Evolutionary conservation across 2,888 invertebrate species (phyloP), one percentile per base, ranked within the genome.

Genomic region (Holacanthella duospinosa): DNA sequence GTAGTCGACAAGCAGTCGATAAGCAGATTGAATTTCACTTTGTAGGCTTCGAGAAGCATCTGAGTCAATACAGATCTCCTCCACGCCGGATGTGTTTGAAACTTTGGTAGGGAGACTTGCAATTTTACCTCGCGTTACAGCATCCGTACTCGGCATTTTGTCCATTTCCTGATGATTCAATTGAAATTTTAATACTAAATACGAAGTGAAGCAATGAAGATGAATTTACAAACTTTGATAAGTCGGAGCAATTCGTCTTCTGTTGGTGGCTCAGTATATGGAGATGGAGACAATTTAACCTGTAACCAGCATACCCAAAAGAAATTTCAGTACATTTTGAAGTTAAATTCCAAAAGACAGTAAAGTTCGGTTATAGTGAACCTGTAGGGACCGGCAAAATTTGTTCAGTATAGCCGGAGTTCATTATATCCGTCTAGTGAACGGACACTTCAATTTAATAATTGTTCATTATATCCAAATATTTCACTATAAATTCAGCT

Each of bases 61-160:
- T 76, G 87, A 87, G 77, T 89, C 89, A 83, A 79, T 29, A 78
- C 71, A 72, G 36, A 67, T 81, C 81, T 93, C 93, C 71, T 86
- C 83, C 64, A 96, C 83, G 75, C 89, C 83, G 71, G 86, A 85
- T 2, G 92, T 85, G 82, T 96, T 94, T 0, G 94, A 94, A 2
- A 96, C 93, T 80, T 94, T 93, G 58, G 89, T 88, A 0, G 96
- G 96, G 60, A 96, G 81, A 64, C 89, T 91, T 0, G 95, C 93
- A 72, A 96, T 96, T 75, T 88, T 85, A 77, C 95, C 93, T 69
- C 96, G 80, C 1, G 94, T 90, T 1, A 85, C 85, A 68, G 93
- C 95, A 81, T 96, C 96, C 74, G 93, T 90, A 0, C 95, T 95
- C 1, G 96, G 94, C 64, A 93, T 91, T 75, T 91, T 92, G 78